These are phyloP conservation scores for Lapara coniferarum DNA, from an alignment of 2,888 invertebrate genomes.

Conservation along the genomic window DNA sequence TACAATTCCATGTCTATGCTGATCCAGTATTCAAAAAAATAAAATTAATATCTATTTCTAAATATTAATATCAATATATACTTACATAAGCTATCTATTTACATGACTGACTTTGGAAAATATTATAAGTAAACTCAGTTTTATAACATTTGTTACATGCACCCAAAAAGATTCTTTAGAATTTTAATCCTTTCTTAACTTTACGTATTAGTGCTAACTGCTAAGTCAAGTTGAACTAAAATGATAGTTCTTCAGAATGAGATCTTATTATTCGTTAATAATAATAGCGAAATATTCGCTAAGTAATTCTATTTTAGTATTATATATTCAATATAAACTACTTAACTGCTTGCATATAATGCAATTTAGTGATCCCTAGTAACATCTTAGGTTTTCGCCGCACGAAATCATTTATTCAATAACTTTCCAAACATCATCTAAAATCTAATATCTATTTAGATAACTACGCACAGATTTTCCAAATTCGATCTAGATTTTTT, in stretches of 20 bases:
- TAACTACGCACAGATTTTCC: neutral
- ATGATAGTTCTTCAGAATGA: slow-evolving; percentile 18
- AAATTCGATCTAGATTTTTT: neutral
- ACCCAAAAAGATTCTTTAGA: slow-evolving; percentile 12
- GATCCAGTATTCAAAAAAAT: slow-evolving; percentile 4
- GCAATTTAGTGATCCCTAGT: slow-evolving; percentile 18
- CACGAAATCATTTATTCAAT: slow-evolving; percentile 12
- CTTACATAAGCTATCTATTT: slow-evolving; percentile 48
- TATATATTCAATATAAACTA: slow-evolving; percentile 6
- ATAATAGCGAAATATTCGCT: slow-evolving; percentile 9
- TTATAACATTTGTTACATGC: neutral
- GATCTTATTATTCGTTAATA: slow-evolving; percentile 14
- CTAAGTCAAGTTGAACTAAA: slow-evolving; percentile 13
- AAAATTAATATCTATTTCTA: neutral
- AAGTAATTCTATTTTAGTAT: slow-evolving; percentile 3
- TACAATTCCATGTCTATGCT: neutral
- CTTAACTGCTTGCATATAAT: slow-evolving; percentile 17
- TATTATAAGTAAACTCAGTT: neutral
- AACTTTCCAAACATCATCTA: slow-evolving; percentile 3
- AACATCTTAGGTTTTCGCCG: slow-evolving; percentile 20
- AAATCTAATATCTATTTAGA: neutral
- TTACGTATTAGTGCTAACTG: neutral
- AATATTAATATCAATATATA: neutral
- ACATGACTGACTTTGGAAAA: slow-evolving; percentile 62
- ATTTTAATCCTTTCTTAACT: neutral